Evolutionary conservation across 1,140 invertebrate species (phyloP), one percentile per base, ranked within the genome.

Genomic region (Orius insidiosus): DNA sequence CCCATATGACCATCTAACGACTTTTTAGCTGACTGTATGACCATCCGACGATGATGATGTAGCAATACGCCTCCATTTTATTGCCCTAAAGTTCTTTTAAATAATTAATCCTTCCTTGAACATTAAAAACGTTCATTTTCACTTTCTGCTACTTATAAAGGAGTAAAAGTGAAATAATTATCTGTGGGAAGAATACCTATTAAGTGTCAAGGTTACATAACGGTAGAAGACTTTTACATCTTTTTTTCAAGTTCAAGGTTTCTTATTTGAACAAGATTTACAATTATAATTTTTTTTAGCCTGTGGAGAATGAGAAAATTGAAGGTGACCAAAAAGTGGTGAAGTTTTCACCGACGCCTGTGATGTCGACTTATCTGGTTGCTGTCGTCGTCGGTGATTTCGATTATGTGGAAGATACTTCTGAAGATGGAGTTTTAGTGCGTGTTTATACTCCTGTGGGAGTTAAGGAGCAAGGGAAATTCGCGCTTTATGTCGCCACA

Each of bases 341-440:
- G 9, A 70, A 71, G 39, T 97, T 93, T 62, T 77, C 85, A 52
- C 78, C 70, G 46, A 88, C 89, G 2, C 89, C 92, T 0, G 76
- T 90, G 47, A 98, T 98, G 94, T 93, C 89, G 1, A 96, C 93
- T 0, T 97, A 97, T 59, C 66, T 97, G 43, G 78, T 98, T 35
- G 93, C 93, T 1, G 76, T 85, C 38, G 80, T 93, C 1, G 78
- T 97, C 5, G 92, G 92, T 16, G 88, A 96, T 63, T 96, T 85
- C 63, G 92, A 96, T 62, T 90, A 78, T 63, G 74, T 96, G 2
- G 90, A 96, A 62, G 76, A 72, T 48, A 76, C 63, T 52, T 81
- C 81, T 1, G 65, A 65, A 10, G 82, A 92, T 66, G 88, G 85
- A 8, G 78, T 92, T 10, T 53, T 80, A 14, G 79, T 97, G 1